Evolutionary conservation across 2,797 vertebrate species (phyloP).

Genomic region (Varecia variegata): DNA sequence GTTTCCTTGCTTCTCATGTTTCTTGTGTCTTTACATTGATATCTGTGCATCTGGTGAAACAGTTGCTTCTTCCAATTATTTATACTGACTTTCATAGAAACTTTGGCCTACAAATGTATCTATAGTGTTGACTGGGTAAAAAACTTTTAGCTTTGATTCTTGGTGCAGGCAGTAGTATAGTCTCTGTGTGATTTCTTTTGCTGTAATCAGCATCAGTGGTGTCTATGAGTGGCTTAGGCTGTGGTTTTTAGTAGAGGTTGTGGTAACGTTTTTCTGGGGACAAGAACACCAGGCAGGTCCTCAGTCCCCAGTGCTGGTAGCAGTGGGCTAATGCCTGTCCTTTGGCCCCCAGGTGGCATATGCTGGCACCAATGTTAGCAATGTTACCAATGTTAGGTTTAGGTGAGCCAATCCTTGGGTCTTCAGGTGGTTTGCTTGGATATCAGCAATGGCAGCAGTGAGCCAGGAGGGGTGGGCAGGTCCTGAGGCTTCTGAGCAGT

Average conservation of each 20-base stretch:
- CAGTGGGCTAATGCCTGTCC: not conserved
- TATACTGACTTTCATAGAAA: not conserved
- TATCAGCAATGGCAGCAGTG: no score
- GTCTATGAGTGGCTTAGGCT: not conserved
- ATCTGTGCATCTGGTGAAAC: no score
- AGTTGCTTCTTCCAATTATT: not conserved
- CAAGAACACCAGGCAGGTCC: not conserved
- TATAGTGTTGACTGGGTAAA: not conserved
- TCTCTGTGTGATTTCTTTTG: not conserved
- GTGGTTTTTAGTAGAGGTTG: not conserved
- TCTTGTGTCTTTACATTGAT: not conserved
- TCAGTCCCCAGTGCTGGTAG: not conserved
- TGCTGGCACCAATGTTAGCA: no score
- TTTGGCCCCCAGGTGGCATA: not conserved
- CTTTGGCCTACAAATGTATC: not conserved
- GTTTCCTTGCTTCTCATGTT: not conserved
- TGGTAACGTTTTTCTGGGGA: not conserved
- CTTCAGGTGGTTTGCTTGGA: not conserved
- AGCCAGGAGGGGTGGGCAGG: no score
- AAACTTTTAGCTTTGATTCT: not conserved
- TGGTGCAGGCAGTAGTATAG: not conserved
- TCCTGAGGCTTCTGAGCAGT: no score
- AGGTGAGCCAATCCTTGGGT: not conserved
- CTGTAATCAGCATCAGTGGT: not conserved
- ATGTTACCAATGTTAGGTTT: no score